phyloP scores from a whole-genome alignment of 2,797 vertebrate species.

The Enteromius anoplus region DNA sequence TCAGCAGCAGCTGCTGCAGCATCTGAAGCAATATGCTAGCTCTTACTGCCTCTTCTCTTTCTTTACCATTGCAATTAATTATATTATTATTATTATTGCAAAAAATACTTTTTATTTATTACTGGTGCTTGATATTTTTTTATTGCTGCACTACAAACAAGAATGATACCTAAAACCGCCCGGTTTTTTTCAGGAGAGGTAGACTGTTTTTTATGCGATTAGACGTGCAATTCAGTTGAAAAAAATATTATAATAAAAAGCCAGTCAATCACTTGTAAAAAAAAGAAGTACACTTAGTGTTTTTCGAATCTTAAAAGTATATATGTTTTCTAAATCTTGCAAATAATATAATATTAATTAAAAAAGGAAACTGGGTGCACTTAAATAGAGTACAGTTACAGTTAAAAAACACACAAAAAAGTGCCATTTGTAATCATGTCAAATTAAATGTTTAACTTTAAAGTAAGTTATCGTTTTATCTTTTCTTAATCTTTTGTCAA shows the following conservation, averaged over 20 bases:
- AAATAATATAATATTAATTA: not conserved
- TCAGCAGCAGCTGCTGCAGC: conserved; percentile 74
- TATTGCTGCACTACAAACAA: not conserved
- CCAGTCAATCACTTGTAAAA: not conserved
- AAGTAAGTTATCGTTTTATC: not conserved
- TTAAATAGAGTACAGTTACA: not conserved
- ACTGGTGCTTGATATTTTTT: not conserved
- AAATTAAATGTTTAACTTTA: not conserved
- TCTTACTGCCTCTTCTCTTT: conserved; percentile 25
- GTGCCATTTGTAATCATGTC: not conserved
- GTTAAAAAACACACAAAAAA: too few species aligned
- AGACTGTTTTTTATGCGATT: not conserved
- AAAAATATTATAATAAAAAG: not conserved
- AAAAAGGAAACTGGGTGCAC: not conserved
- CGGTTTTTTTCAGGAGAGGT: not conserved
- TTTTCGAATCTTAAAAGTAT: not conserved
- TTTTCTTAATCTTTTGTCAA: not conserved
- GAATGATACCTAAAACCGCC: conserved; percentile 14
- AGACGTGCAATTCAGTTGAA: not conserved
- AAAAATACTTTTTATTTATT: not conserved
- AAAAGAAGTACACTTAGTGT: not conserved
- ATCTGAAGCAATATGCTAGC: conserved; percentile 65
- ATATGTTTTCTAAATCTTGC: not conserved
- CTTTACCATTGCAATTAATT: not conserved
- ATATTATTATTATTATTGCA: not conserved